Conservation (phyloP, 1,140 invertebrate species). For the Drosophila setifemur region DNA sequence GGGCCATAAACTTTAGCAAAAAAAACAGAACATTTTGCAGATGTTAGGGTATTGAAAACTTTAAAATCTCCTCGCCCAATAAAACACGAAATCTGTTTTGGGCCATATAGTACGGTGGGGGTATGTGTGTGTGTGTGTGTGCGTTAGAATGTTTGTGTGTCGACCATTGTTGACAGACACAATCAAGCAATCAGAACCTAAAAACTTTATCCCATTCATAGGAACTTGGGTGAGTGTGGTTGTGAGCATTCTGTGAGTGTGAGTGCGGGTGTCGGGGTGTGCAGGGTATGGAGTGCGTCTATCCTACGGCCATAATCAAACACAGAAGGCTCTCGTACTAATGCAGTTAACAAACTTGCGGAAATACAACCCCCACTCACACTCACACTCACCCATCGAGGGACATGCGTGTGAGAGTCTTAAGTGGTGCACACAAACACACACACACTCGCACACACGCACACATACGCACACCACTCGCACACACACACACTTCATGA, state of each 20-base stretch:
- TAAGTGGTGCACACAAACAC: constrained; percentile 56
- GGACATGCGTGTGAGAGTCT: constrained; percentile 57
- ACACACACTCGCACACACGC: not conserved
- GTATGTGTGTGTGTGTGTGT: not conserved
- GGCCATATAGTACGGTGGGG: constrained; percentile 6
- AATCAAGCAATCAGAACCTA: constrained; percentile 80
- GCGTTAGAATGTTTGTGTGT: constrained; percentile 8
- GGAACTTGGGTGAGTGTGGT: not conserved
- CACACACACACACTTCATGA: constrained; percentile 47
- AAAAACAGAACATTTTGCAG: not conserved
- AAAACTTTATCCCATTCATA: constrained; percentile 67
- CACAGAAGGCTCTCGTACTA: constrained; percentile 73
- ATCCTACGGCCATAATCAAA: constrained; percentile 76
- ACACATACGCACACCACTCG: constrained; percentile 4
- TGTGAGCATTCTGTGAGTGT: not conserved
- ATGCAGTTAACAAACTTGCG: constrained; percentile 81
- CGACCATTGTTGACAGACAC: constrained; percentile 71
- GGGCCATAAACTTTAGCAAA: not conserved
- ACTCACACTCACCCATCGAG: constrained; percentile 1
- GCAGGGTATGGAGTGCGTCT: constrained; percentile 33
- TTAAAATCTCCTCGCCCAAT: constrained; percentile 6
- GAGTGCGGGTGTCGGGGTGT: not conserved
- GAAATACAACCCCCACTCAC: constrained; percentile 53
- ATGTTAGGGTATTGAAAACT: constrained; percentile 15
- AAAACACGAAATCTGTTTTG: constrained; percentile 31